phyloP scores from a whole-genome alignment of 2,797 vertebrate species.

The Ptychobarbus kaznakovi region DNA sequence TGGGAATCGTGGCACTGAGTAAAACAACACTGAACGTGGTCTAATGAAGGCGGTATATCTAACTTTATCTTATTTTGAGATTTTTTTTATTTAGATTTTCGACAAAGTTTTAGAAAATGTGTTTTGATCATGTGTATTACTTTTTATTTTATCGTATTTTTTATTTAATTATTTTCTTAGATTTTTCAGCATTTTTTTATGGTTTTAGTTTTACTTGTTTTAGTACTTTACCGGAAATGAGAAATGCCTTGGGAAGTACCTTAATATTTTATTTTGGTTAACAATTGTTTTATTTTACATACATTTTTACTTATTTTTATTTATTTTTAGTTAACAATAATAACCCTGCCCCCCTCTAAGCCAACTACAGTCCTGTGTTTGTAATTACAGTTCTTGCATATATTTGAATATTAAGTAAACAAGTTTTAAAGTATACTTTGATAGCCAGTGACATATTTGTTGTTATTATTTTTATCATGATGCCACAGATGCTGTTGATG shows the following conservation, averaged over 20 bases:
- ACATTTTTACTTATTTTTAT: background rate
- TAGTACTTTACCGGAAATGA: background rate
- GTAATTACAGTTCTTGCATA: background rate
- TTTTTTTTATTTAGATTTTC: background rate
- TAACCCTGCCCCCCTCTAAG: background rate
- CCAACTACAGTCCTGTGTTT: background rate
- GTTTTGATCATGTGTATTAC: background rate
- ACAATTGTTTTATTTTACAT: background rate
- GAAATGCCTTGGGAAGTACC: background rate
- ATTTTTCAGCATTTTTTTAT: background rate
- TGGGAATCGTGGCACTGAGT: background rate
- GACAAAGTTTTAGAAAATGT: background rate
- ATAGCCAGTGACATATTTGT: background rate
- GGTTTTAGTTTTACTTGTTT: background rate
- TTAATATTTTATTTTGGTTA: background rate
- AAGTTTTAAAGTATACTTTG: no score
- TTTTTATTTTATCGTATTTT: background rate
- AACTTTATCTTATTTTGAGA: background rate
- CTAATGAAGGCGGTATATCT: background rate
- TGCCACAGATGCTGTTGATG: constrained; percentile 15
- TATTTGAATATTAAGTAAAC: background rate
- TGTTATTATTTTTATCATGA: constrained; percentile 14
- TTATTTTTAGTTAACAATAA: background rate
- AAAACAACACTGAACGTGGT: background rate
- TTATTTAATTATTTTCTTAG: background rate